Percentiles rank a stretch among this genome's conserved stretches.
Evolutionary conservation across 2,113 vertebrate genomes (phyloP).

Genomic region (Crocuta crocuta): DNA sequence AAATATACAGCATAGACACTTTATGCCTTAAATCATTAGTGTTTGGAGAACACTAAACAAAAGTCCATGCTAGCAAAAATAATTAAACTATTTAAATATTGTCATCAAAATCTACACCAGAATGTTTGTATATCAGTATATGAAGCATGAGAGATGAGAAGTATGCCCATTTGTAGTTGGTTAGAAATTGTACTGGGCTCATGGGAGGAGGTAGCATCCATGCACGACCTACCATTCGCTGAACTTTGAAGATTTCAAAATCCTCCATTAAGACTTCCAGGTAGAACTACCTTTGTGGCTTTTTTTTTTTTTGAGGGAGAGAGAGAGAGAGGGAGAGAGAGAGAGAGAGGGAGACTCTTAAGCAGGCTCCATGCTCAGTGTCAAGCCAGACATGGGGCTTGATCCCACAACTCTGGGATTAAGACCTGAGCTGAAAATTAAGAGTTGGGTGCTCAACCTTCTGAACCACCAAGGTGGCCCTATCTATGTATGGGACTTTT

Average conservation of each 20-base stretch:
- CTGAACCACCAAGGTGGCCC: no score
- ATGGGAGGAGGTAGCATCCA: background rate
- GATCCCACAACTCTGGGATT: no score
- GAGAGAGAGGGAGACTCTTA: no score
- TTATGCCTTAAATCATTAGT: background rate
- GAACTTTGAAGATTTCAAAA: background rate
- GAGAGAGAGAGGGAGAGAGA: no score
- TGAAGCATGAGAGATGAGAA: background rate
- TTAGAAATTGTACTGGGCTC: background rate
- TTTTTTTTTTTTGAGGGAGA: no score
- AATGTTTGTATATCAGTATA: background rate
- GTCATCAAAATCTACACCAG: background rate
- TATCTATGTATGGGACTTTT: background rate
- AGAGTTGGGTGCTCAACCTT: no score
- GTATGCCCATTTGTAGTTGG: background rate
- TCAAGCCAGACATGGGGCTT: no score
- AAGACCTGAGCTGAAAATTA: no score
- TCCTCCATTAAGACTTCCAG: background rate
- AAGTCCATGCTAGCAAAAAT: background rate
- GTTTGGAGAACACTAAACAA: background rate
- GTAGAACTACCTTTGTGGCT: background rate
- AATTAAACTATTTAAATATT: background rate
- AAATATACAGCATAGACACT: background rate
- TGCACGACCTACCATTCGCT: accelerated
- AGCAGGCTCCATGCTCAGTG: no score